phyloP scores from a whole-genome alignment of 2,888 invertebrate species.

The Cryptocephalus primarius region DNA sequence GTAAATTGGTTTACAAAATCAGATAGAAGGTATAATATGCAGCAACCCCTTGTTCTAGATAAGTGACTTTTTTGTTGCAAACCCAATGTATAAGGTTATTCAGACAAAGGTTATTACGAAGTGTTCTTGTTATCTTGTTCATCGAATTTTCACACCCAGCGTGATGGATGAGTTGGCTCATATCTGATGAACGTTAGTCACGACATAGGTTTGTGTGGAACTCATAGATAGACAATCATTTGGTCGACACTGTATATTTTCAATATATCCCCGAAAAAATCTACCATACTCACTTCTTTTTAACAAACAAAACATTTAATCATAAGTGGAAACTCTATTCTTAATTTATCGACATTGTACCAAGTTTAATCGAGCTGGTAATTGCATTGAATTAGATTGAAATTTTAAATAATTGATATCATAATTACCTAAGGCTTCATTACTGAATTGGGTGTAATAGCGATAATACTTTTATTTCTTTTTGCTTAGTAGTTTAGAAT shows the following conservation, averaged over 20 bases:
- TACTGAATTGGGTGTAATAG: no score
- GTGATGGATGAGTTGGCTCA: constrained; percentile 35
- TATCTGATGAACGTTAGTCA: constrained; percentile 38
- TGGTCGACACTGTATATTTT: constrained; percentile 7
- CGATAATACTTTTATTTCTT: no score
- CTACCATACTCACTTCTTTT: not conserved
- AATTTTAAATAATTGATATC: no score
- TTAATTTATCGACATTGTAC: no score
- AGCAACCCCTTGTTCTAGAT: constrained; percentile 36
- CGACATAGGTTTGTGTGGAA: constrained; percentile 22
- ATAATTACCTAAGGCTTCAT: no score
- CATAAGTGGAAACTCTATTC: no score
- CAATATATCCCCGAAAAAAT: constrained; percentile 7
- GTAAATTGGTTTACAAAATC: constrained; percentile 24
- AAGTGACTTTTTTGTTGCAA: constrained; percentile 35
- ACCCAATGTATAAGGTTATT: constrained; percentile 36
- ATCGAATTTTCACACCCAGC: constrained; percentile 37
- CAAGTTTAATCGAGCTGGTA: no score
- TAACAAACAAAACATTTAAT: constrained; percentile 1
- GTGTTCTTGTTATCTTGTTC: constrained; percentile 37
- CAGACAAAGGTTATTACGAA: constrained; percentile 37
- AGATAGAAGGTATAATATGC: constrained; percentile 30
- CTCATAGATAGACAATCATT: constrained; percentile 8
- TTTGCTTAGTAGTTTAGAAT: no score
- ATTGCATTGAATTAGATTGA: no score